phyloP scores from a whole-genome alignment of 2,113 vertebrate genomes.

The Anseranas semipalmata region DNA sequence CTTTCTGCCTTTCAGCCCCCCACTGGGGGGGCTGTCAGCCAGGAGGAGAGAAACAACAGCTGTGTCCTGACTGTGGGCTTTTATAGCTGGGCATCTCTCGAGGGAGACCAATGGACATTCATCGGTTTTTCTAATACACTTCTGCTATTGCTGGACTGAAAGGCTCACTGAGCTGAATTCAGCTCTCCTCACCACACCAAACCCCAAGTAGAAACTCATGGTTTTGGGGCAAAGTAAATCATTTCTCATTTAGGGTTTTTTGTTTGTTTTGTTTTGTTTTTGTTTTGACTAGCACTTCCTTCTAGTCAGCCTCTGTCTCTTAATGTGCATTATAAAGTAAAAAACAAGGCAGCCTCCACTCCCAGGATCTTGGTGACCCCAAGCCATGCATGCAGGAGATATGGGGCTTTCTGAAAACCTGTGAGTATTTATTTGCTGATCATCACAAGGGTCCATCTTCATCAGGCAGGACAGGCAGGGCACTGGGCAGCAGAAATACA shows the following conservation, averaged over 20 bases:
- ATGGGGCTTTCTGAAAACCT: background rate
- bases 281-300: background rate
- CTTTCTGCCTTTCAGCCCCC: background rate
- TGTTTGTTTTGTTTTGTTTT: background rate
- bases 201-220: background rate
- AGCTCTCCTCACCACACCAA: background rate
- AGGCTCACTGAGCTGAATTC: background rate
- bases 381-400: accelerated
- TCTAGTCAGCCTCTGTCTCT: background rate
- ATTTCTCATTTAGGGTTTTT: no score
- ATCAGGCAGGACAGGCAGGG: background rate
- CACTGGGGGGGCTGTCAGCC: background rate
- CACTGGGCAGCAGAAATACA: background rate
- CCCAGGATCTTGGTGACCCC: accelerated
- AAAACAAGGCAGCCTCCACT: background rate
- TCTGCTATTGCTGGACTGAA: background rate
- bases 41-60: background rate
- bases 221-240: background rate
- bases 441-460: background rate
- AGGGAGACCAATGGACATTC: background rate
- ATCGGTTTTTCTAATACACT: no score
- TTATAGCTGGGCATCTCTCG: background rate
- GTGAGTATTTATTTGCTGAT: background rate
- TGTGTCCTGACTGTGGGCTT: background rate
- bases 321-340: background rate